These are phyloP conservation scores for Calypte anna DNA, from an alignment of 2,113 vertebrate genomes.

Conservation along the genomic window DNA sequence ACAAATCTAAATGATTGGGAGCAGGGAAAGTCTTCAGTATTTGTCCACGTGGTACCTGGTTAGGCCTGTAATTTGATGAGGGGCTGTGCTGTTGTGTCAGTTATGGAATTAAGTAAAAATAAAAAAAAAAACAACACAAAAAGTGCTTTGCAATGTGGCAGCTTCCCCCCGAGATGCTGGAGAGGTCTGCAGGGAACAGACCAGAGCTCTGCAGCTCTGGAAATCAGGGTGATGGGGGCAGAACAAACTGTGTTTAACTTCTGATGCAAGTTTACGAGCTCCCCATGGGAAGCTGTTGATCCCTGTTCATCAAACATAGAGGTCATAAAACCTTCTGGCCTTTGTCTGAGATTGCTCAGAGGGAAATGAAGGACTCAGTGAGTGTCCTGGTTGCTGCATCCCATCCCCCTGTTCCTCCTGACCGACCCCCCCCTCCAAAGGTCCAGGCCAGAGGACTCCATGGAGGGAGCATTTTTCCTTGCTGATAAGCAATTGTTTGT, in stretches of 20 bases:
- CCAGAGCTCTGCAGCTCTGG: not conserved
- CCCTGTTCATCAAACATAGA: not conserved
- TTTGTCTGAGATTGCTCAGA: not conserved
- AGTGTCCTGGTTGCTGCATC: not conserved
- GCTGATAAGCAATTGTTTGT: not conserved
- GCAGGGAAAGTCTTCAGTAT: not conserved
- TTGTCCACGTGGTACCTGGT: not conserved
- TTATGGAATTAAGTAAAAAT: not conserved
- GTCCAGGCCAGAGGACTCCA: not conserved
- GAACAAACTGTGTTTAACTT: not conserved
- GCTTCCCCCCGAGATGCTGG: not conserved
- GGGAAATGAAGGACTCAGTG: not conserved
- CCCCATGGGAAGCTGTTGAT: not conserved
- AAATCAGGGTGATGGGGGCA: not conserved
- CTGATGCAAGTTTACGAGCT: not conserved
- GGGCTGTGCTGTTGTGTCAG: not conserved
- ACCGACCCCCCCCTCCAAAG: not conserved
- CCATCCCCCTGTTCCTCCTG: not conserved
- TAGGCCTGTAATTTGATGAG: not conserved
- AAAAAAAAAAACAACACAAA: too few relatives aligned
- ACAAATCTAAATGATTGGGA: not conserved
- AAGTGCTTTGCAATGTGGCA: not conserved
- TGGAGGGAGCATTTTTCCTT: accelerated
- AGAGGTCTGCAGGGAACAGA: not conserved
- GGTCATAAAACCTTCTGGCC: not conserved